phyloP scores from a whole-genome alignment of 2,888 invertebrate genomes.

The Pollenia labialis region DNA sequence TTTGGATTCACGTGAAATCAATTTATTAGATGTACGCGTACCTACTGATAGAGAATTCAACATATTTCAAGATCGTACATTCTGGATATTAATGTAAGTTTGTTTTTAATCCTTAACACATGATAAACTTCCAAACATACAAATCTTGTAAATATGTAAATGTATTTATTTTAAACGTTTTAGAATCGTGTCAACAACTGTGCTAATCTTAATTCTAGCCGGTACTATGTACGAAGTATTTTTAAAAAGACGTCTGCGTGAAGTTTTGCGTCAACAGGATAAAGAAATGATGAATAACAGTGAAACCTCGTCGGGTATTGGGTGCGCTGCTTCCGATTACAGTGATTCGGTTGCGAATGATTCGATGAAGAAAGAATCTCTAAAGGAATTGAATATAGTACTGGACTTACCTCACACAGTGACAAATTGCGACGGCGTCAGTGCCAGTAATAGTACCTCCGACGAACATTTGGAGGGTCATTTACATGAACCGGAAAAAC shows the following conservation, averaged over 20 bases:
- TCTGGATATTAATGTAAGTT: conserved; percentile 88
- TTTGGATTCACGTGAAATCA: conserved; percentile 84
- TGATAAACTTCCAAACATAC: not conserved
- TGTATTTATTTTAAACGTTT: conserved; percentile 74
- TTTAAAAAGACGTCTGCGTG: conserved; percentile 79
- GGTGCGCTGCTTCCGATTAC: conserved; percentile 85
- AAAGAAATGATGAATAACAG: conserved; percentile 84
- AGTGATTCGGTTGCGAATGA: conserved; percentile 82
- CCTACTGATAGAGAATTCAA: conserved; percentile 88
- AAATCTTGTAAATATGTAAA: not conserved
- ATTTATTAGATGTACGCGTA: conserved; percentile 88
- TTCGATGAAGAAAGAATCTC: conserved; percentile 78
- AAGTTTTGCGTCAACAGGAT: conserved; percentile 81
- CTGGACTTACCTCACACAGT: conserved; percentile 84
- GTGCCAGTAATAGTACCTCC: conserved; percentile 83
- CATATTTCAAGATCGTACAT: conserved; percentile 89
- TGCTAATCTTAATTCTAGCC: conserved; percentile 86
- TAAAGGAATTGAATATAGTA: conserved; percentile 82
- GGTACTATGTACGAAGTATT: conserved; percentile 90
- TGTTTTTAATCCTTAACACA: no score
- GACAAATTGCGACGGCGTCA: conserved; percentile 76
- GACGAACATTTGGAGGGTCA: conserved; percentile 86
- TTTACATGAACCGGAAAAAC: conserved; percentile 85
- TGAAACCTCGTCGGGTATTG: conserved; percentile 84
- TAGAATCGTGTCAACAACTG: conserved; percentile 86